A percentile compares a stretch with the other conserved stretches of the same genome.
Conservation (phyloP, 2,113 vertebrate species). For the Axis porcinus region DNA sequence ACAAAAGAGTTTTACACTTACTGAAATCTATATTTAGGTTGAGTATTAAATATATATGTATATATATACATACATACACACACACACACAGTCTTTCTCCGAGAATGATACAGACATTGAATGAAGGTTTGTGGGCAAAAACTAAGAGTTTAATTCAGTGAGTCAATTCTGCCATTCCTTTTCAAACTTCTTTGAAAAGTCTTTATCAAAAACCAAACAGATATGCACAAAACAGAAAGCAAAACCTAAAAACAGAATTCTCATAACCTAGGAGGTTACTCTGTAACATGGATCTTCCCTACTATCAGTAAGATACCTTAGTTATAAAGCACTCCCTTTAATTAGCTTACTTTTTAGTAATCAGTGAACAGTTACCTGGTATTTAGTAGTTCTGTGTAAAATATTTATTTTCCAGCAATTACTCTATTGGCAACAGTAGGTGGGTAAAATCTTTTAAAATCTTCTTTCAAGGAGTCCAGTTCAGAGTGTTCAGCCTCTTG, state of each 20-base stretch:
- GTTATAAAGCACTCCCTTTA: not conserved
- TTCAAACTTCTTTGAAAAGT: not conserved
- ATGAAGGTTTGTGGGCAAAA: not conserved
- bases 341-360: not conserved
- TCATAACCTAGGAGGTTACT: not conserved
- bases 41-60: not conserved
- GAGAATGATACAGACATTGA: not conserved
- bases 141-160: conserved; percentile 3
- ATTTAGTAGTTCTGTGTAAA: not conserved
- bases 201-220: not conserved
- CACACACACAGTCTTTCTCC: not conserved
- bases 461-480: not conserved
- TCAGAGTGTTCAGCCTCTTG: not conserved
- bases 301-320: not conserved
- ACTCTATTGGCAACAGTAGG: not conserved
- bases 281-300: not conserved
- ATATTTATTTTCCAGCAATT: not conserved
- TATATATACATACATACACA: not conserved
- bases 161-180: not conserved
- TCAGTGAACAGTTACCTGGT: not conserved
- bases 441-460: not conserved
- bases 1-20: not conserved
- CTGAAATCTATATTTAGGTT: not conserved
- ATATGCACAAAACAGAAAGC: not conserved
- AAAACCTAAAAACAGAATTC: not conserved